Evolutionary conservation across 2,113 vertebrate genomes (phyloP).

Genomic region (Seriola quinqueradiata): DNA sequence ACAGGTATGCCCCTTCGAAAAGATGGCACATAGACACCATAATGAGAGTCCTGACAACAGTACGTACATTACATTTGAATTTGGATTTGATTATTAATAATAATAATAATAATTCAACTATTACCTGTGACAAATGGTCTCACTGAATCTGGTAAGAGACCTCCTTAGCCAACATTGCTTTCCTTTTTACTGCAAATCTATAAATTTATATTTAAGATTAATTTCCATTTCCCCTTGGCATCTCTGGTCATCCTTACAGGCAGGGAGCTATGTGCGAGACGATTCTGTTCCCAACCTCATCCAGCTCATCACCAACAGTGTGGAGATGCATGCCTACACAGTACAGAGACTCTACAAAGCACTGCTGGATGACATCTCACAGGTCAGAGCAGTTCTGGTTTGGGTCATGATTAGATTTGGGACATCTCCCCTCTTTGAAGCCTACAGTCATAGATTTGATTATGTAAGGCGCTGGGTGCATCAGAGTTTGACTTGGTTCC

Average conservation of each 20-base stretch:
- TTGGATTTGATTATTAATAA: neutral
- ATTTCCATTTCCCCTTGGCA: neutral
- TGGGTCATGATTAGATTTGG: slow-evolving; percentile 2
- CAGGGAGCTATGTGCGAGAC: slow-evolving; percentile 97
- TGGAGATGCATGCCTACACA: slow-evolving; percentile 99
- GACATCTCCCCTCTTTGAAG: neutral
- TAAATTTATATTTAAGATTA: neutral
- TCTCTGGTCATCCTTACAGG: slow-evolving; percentile 82
- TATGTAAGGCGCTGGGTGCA: neutral
- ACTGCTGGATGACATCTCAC: slow-evolving; percentile 96
- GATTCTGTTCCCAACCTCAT: slow-evolving; percentile 99
- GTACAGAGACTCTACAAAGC: slow-evolving; percentile 99
- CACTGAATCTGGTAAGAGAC: slow-evolving; percentile 15
- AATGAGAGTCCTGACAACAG: slow-evolving; percentile 98
- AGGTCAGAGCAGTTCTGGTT: slow-evolving; percentile 83
- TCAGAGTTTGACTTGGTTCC: slow-evolving; percentile 21
- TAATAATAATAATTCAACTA: too few relatives aligned
- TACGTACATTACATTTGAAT: slow-evolving; percentile 77
- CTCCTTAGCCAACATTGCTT: neutral
- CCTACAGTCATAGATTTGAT: neutral
- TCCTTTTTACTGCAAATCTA: neutral
- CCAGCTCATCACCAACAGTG: slow-evolving; percentile 99
- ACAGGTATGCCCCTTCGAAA: slow-evolving; percentile 97
- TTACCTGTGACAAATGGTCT: slow-evolving; percentile 13
- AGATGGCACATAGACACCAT: slow-evolving; percentile 99